These are phyloP conservation scores for Nasonia giraulti DNA, from an alignment of 1,140 invertebrate species.

Conservation along the genomic window DNA sequence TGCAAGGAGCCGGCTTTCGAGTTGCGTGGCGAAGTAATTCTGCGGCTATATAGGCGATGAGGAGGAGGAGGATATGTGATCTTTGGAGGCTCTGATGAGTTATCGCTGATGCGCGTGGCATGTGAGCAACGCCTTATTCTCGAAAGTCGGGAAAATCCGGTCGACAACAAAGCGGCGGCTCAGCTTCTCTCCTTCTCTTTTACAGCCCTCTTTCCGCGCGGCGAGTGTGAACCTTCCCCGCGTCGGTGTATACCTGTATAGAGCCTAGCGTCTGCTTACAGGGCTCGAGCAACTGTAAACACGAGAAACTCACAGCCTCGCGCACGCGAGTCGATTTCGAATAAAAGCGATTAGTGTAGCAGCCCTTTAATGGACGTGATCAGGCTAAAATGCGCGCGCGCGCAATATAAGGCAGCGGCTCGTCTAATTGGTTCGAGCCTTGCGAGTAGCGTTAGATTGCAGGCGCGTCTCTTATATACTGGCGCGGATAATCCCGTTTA, in stretches of 20 bases:
- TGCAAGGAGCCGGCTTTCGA: background rate
- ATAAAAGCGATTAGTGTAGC: slow-evolving; percentile 36
- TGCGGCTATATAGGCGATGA: no score
- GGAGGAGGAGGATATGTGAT: no score
- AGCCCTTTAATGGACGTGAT: slow-evolving; percentile 36
- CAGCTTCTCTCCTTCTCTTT: background rate
- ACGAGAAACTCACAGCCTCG: background rate
- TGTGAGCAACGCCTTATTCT: no score
- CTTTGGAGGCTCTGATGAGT: no score
- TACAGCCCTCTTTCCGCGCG: background rate
- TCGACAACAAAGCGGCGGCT: background rate
- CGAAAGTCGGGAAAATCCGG: background rate
- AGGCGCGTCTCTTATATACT: slow-evolving; percentile 20
- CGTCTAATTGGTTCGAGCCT: slow-evolving; percentile 53
- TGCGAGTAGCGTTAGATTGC: background rate
- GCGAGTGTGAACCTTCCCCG: background rate
- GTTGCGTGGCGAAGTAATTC: no score
- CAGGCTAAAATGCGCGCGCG: slow-evolving; percentile 45
- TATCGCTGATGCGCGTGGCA: no score
- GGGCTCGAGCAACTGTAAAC: slow-evolving; percentile 6
- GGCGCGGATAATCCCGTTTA: slow-evolving; percentile 31
- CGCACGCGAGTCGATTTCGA: slow-evolving; percentile 20
- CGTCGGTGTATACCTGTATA: background rate
- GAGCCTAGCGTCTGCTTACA: background rate
- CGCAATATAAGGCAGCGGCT: slow-evolving; percentile 51